A percentile compares a stretch with the other conserved stretches of the same genome.
Evolutionary conservation across 2,888 invertebrate genomes (phyloP).

Genomic region (Octonoba sinensis): DNA sequence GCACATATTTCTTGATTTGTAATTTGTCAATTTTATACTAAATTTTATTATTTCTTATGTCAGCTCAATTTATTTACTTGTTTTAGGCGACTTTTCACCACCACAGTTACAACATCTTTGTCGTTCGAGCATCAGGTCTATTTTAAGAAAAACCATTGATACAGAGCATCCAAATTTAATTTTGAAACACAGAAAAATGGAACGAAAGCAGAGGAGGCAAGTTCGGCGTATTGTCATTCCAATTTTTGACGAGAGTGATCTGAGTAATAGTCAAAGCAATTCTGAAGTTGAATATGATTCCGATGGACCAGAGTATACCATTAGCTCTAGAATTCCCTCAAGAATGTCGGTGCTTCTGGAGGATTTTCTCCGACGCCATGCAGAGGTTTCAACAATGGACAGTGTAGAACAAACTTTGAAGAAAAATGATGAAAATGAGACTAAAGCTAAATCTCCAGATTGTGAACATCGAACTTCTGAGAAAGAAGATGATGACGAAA

Average conservation of each 20-base stretch:
- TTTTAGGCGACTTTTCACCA: constrained; percentile 76
- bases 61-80: neutral
- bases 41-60: no score
- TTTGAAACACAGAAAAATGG: constrained; percentile 65
- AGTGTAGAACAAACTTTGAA: constrained; percentile 14
- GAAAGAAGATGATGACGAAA: neutral
- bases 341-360: constrained; percentile 67
- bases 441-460: neutral
- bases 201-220: constrained; percentile 67
- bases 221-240: constrained; percentile 70
- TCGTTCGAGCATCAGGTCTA: constrained; percentile 75
- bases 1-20: no score
- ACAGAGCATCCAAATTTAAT: constrained; percentile 74
- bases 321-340: constrained; percentile 33
- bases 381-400: constrained; percentile 39
- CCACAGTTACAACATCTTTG: constrained; percentile 77
- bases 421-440: constrained; percentile 8
- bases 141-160: constrained; percentile 76
- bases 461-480: constrained; percentile 19
- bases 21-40: no score
- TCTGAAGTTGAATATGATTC: constrained; percentile 43
- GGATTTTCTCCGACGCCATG: constrained; percentile 66
- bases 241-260: constrained; percentile 73
- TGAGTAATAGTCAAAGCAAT: constrained; percentile 65
- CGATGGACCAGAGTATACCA: constrained; percentile 53